Conservation (phyloP, 2,113 vertebrate genomes). For the Plestiodon gilberti region DNA sequence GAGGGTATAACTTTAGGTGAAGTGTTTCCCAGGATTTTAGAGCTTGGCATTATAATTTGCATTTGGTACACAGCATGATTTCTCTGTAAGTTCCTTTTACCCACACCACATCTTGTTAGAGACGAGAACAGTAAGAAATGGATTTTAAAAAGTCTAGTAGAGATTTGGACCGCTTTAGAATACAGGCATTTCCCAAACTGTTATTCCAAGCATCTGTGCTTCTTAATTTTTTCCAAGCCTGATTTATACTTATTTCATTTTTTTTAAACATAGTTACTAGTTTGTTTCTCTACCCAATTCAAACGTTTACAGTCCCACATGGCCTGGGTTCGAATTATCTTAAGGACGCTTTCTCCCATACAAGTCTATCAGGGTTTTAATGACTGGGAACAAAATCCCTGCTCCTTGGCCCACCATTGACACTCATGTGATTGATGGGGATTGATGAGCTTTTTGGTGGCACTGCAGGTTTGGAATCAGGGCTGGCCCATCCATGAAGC, state of each 20-base stretch:
- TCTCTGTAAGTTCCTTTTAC: constrained; percentile 5
- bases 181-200: neutral
- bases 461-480: too few relatives aligned
- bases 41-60: constrained; percentile 22
- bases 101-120: neutral
- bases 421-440: too few relatives aligned
- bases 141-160: neutral
- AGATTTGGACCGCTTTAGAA: neutral
- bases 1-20: constrained; percentile 3
- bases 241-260: neutral
- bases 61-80: neutral
- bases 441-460: too few relatives aligned
- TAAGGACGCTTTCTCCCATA: too few relatives aligned
- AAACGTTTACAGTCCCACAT: too few relatives aligned
- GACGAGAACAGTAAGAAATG: neutral
- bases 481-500: too few relatives aligned
- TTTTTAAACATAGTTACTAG: too few relatives aligned
- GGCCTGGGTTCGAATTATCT: too few relatives aligned
- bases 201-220: neutral
- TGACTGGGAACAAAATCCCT: too few relatives aligned
- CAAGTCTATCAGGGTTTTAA: too few relatives aligned
- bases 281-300: too few relatives aligned
- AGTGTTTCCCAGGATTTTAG: neutral
- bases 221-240: neutral
- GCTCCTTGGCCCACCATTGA: too few relatives aligned